Base-by-base conservation (phyloP, 2,797 vertebrate species). In the Carcharodon carcharias region DNA sequence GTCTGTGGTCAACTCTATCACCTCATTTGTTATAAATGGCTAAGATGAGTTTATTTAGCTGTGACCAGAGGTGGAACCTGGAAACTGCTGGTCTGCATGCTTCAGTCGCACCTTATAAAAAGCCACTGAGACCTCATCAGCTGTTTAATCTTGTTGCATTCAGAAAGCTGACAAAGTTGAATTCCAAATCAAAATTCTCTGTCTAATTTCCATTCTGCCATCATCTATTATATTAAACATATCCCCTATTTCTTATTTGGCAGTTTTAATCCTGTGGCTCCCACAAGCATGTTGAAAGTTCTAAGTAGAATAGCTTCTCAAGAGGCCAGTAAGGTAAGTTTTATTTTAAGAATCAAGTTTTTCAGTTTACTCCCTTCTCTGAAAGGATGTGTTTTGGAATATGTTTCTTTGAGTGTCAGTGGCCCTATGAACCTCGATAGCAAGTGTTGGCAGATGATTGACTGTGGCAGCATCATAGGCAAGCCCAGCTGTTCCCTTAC, bases 181-280 rank as follows among this genome's bases (percentile, higher is more conserved):
- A 73, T 77, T 95, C 28, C 18, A 56, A 73, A 58, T 77, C 94
- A 16, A 16, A 31, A 92, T 58, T 91, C 61, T 92, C 31, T n/a
- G 16, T 63, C 40, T 56, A 54, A 56, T 50, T 54, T 88, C 26
- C 50, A 95, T 50, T 35, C 54, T 77, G 91, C 21, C 23, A 45
- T 45, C 21, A 58, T 77, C 71, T 56, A 56, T 95, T 77, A 56
- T 77, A 26, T 54, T 56, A 14, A 95, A 35, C 96, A 95, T 96
- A 67, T 97, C 96, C 96, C 6, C 45, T 96, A 96, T 73, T 87
- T 96, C 96, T 96, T 96, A 4, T 97, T 96, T 97, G 96, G 96
- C 97, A 99, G 99, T 98, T 99, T 99, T 97, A 99, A 99, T 97
- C 99, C 99, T 3, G 97, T 99, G 96, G 99, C 99, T 96, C 99